Conservation (phyloP, 2,888 invertebrate genomes). For the Pandemis heparana region DNA sequence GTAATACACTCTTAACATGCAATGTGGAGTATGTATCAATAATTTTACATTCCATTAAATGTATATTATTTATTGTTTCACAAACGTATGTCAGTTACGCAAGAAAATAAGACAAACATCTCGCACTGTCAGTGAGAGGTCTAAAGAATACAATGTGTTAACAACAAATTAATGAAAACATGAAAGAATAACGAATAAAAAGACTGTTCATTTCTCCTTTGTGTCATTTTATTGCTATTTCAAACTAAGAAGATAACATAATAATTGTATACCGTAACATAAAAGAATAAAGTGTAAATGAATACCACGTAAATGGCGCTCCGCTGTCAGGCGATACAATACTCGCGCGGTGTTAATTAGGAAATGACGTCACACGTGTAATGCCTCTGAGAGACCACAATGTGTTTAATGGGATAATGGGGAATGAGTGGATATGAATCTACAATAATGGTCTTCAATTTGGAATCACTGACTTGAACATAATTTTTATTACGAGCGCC, state of each 20-base stretch:
- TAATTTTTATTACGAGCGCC: neutral
- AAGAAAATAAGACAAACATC: neutral
- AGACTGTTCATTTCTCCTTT: slow-evolving; percentile 8
- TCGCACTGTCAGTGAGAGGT: neutral
- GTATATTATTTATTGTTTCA: neutral
- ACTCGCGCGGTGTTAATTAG: slow-evolving; percentile 47
- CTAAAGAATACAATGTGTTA: slow-evolving; percentile 28
- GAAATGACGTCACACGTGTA: slow-evolving; percentile 38
- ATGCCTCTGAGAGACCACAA: slow-evolving; percentile 22
- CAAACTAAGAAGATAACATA: slow-evolving; percentile 26
- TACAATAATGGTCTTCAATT: slow-evolving; percentile 2
- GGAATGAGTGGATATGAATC: slow-evolving; percentile 3
- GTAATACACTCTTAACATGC: neutral
- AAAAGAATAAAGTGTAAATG: slow-evolving; percentile 48
- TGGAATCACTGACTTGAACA: neutral
- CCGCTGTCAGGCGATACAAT: slow-evolving; percentile 42
- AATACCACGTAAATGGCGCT: slow-evolving; percentile 47
- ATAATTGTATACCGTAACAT: slow-evolving; percentile 33
- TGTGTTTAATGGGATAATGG: slow-evolving; percentile 11
- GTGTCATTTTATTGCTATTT: slow-evolving; percentile 34
- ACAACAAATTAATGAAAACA: slow-evolving; percentile 35
- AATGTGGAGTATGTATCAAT: neutral
- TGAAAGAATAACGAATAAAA: slow-evolving; percentile 31
- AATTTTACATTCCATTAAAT: neutral
- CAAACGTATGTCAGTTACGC: neutral